phyloP scores from a whole-genome alignment of 2,888 invertebrate species.

The Noctua janthina region DNA sequence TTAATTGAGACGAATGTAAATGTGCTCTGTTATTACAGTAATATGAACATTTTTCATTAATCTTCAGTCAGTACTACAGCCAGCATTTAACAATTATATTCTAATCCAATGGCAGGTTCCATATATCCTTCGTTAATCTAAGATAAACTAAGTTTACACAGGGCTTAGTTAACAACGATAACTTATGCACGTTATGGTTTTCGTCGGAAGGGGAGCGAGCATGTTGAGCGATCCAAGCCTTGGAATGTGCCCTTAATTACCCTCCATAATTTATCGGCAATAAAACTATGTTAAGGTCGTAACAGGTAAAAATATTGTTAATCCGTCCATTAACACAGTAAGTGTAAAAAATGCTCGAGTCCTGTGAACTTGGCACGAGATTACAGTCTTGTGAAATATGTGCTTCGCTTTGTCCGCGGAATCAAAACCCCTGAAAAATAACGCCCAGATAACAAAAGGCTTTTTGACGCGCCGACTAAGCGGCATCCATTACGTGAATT shows the following conservation, averaged over 20 bases:
- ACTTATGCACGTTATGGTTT: conserved; percentile 55
- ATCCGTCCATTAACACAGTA: conserved; percentile 64
- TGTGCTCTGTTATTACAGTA: background rate
- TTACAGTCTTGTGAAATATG: conserved; percentile 87
- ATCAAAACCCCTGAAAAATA: conserved; percentile 86
- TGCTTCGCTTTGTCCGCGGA: conserved; percentile 85
- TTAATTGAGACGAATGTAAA: conserved; percentile 8
- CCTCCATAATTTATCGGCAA: conserved; percentile 56
- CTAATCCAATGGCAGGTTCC: conserved; percentile 13
- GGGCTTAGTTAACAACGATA: conserved; percentile 41
- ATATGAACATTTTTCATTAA: background rate
- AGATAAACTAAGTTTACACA: conserved; percentile 35
- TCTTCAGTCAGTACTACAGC: background rate
- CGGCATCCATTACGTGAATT: conserved; percentile 76
- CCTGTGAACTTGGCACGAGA: conserved; percentile 84
- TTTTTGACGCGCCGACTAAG: conserved; percentile 81
- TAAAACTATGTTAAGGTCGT: conserved; percentile 65
- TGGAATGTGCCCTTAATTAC: conserved; percentile 54
- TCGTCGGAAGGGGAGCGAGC: conserved; percentile 37
- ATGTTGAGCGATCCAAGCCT: conserved; percentile 44
- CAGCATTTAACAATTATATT: conserved; percentile 23
- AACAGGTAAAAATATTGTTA: conserved; percentile 59
- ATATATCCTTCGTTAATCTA: conserved; percentile 25
- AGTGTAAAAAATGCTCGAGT: conserved; percentile 81
- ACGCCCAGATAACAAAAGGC: conserved; percentile 86